Percentiles rank a stretch among this genome's conserved stretches.
phyloP scores from a whole-genome alignment of 1,140 invertebrate species.

The Drosophila nebulosa region DNA sequence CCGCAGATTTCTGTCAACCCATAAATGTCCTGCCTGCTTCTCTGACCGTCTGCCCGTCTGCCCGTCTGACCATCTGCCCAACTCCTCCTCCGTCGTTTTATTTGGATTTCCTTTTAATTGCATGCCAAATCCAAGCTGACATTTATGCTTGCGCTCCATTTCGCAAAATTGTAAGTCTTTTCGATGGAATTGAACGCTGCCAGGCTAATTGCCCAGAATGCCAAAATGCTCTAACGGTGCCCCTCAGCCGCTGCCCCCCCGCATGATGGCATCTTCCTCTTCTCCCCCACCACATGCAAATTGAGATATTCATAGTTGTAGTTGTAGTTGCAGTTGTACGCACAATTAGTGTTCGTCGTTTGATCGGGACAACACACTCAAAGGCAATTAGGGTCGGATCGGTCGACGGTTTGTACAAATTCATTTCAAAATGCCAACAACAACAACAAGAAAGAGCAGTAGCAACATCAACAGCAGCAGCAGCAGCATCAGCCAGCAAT shows the following conservation, averaged over 20 bases:
- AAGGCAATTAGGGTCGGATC: slow-evolving; percentile 71
- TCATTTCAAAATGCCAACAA: slow-evolving; percentile 49
- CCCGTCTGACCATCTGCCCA: background rate
- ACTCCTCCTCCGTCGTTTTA: background rate
- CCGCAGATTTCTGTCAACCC: slow-evolving; percentile 51
- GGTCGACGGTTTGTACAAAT: slow-evolving; percentile 36
- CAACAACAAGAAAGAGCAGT: background rate
- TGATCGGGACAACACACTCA: slow-evolving; percentile 71
- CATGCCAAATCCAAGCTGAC: slow-evolving; percentile 64
- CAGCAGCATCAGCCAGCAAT: slow-evolving; percentile 4
- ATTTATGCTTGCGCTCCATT: slow-evolving; percentile 74
- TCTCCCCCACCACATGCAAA: slow-evolving; percentile 43
- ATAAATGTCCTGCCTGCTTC: slow-evolving; percentile 17
- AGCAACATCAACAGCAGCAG: background rate
- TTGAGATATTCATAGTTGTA: slow-evolving; percentile 47
- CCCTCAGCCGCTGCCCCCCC: background rate
- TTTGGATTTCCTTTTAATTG: slow-evolving; percentile 52
- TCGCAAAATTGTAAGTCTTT: slow-evolving; percentile 41
- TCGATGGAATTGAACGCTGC: slow-evolving; percentile 32
- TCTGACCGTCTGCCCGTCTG: background rate
- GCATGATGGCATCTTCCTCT: slow-evolving; percentile 15
- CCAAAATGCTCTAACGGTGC: slow-evolving; percentile 28
- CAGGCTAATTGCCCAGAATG: slow-evolving; percentile 67
- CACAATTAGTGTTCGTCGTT: slow-evolving; percentile 71
- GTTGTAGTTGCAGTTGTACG: slow-evolving; percentile 52